A percentile compares a stretch with the other conserved stretches of the same genome.
phyloP scores from a whole-genome alignment of 2,797 vertebrate species.

The Falco rusticolus region DNA sequence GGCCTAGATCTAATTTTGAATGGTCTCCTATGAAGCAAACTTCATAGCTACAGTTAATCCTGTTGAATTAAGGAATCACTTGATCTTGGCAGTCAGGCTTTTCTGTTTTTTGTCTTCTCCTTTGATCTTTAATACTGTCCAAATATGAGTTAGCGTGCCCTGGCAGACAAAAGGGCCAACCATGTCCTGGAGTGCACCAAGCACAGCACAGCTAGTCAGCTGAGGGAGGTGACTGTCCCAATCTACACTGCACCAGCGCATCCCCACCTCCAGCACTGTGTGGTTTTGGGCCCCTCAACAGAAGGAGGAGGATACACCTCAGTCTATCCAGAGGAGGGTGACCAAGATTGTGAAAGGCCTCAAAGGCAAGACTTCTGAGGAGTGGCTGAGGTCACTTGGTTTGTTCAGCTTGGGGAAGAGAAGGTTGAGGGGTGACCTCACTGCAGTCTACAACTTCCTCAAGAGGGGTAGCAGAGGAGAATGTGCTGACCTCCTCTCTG shows the following conservation, averaged over 20 bases:
- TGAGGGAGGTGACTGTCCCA: not conserved
- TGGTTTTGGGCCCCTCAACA: not conserved
- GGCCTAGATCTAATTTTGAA: not conserved
- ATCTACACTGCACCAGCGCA: no score
- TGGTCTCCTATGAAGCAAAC: not conserved
- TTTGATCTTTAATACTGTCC: not conserved
- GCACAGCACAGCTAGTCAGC: not conserved
- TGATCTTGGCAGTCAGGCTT: not conserved
- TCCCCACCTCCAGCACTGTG: not conserved
- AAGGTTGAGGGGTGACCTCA: not conserved
- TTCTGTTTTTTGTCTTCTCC: not conserved
- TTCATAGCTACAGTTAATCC: not conserved
- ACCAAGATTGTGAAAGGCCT: not conserved
- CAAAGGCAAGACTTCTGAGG: not conserved
- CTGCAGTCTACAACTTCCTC: not conserved
- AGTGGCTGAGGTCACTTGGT: not conserved
- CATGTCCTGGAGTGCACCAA: not conserved
- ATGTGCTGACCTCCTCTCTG: not conserved
- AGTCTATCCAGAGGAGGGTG: not conserved
- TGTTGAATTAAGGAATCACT: not conserved
- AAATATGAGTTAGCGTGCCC: not conserved
- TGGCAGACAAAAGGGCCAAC: not conserved
- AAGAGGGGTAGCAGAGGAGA: rapidly evolving
- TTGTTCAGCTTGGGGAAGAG: not conserved
- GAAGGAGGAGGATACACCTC: no score